phyloP scores from a whole-genome alignment of 2,113 vertebrate species.

The Pitta sordida region DNA sequence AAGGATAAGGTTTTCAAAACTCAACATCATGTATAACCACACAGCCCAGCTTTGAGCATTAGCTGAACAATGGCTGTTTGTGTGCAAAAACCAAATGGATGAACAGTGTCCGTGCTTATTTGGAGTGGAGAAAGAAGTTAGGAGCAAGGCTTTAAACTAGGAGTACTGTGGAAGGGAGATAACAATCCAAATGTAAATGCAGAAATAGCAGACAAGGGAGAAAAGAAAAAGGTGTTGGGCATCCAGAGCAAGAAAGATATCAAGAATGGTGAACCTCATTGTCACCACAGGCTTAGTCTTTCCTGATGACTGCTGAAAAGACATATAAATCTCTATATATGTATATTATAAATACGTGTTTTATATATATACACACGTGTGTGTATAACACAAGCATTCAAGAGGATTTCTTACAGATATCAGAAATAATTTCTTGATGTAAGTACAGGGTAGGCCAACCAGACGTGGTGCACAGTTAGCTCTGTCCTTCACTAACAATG shows the following conservation, averaged over 20 bases:
- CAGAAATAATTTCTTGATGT: not conserved
- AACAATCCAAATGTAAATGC: not conserved
- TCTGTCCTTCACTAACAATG: not conserved
- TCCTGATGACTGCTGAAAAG: no score
- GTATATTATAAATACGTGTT: no score
- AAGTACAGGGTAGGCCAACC: not conserved
- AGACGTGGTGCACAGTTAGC: not conserved
- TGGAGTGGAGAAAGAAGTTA: not conserved
- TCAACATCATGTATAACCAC: accelerated
- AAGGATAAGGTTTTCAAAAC: not conserved
- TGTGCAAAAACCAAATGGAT: not conserved
- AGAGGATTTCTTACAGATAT: not conserved
- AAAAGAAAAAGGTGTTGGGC: not conserved
- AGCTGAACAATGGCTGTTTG: not conserved
- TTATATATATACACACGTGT: no score
- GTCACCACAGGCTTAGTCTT: no score
- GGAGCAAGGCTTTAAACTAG: not conserved
- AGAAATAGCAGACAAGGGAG: not conserved
- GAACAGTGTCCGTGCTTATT: not conserved
- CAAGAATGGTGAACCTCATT: not conserved
- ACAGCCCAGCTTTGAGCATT: not conserved
- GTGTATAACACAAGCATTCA: not conserved
- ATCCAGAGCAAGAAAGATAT: not conserved
- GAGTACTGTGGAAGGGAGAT: not conserved
- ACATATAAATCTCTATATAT: not conserved